Percentiles rank a stretch among this genome's conserved stretches.
Evolutionary conservation across 2,113 vertebrate genomes (phyloP).

Genomic region (Nymphicus hollandicus): DNA sequence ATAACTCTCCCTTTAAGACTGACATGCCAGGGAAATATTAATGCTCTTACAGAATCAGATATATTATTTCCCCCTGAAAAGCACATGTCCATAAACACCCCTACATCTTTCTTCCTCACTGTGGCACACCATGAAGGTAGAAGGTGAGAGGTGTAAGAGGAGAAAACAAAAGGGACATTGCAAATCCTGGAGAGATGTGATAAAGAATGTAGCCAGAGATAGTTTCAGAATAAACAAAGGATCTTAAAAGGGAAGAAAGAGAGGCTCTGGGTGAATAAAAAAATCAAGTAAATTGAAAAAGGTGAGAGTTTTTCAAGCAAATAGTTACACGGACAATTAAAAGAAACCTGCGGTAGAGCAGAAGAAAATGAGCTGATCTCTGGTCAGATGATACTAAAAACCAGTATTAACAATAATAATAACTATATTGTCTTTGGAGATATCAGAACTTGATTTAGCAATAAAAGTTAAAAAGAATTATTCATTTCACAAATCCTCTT

Average conservation of each 20-base stretch:
- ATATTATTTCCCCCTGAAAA: not conserved
- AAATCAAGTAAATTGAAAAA: not conserved
- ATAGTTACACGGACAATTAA: not conserved
- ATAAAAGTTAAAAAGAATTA: not conserved
- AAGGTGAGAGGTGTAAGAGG: not conserved
- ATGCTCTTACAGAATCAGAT: not conserved
- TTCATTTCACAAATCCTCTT: not conserved
- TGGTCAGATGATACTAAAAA: not conserved
- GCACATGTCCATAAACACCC: not conserved
- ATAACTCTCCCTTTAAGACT: not conserved
- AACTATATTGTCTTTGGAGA: not conserved
- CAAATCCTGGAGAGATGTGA: not conserved
- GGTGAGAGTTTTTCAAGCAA: not conserved
- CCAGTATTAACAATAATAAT: not conserved
- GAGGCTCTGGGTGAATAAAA: not conserved
- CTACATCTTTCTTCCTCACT: not conserved
- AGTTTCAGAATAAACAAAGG: not conserved
- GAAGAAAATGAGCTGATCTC: not conserved
- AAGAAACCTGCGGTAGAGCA: not conserved
- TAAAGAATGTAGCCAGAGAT: not conserved
- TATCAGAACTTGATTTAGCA: not conserved
- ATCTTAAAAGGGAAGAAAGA: not conserved
- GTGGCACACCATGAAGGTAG: not conserved
- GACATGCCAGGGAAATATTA: not conserved
- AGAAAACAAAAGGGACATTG: not conserved